Evolutionary conservation across 2,113 vertebrate genomes (phyloP).

Genomic region (Bucco capensis): DNA sequence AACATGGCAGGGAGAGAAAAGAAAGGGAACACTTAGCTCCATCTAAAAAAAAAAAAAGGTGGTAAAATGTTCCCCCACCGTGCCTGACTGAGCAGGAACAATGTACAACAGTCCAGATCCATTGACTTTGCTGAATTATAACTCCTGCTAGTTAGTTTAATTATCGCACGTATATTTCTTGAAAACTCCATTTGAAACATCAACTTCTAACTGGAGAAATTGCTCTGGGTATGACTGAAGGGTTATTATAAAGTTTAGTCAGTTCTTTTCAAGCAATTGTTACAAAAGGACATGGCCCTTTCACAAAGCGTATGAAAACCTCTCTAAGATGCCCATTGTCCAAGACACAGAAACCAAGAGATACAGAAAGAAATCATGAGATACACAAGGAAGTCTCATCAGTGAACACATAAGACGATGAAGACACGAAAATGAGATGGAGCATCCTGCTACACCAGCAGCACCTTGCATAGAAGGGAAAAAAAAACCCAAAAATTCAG

Average conservation of each 20-base stretch:
- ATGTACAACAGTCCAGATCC: not conserved
- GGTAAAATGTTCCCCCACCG: not conserved
- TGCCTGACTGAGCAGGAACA: conserved; percentile 46
- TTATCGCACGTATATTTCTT: conserved; percentile 46
- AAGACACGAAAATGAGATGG: not conserved
- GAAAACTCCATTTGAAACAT: conserved; percentile 12
- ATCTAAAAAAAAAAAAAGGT: not conserved
- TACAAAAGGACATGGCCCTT: not conserved
- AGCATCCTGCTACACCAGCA: not conserved
- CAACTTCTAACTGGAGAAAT: conserved; percentile 51
- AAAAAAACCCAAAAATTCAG: not conserved
- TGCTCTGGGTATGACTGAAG: not conserved
- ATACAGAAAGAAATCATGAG: too few species aligned
- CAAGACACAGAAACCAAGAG: not conserved
- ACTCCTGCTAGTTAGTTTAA: conserved; percentile 63
- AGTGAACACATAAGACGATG: not conserved
- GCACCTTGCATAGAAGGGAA: not conserved
- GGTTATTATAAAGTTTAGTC: not conserved
- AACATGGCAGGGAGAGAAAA: not conserved
- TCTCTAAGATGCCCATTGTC: conserved; percentile 35
- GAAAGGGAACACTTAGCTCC: conserved; percentile 52
- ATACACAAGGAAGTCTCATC: not conserved
- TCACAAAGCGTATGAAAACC: not conserved
- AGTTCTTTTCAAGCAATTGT: conserved; percentile 7
- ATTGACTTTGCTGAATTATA: not conserved